phyloP scores from a whole-genome alignment of 1,140 invertebrate species.

The Lineus longissimus region DNA sequence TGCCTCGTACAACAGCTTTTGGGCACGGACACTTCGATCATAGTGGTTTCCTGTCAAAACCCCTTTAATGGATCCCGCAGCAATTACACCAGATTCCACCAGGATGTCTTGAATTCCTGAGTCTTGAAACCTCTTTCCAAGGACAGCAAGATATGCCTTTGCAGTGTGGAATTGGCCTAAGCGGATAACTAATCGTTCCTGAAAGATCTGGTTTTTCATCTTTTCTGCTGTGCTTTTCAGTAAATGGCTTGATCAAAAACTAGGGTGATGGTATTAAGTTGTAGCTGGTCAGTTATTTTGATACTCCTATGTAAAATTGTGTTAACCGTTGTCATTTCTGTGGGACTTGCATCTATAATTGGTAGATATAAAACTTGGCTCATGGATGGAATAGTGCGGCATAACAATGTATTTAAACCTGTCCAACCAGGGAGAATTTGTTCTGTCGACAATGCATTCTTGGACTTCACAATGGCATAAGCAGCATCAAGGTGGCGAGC shows the following conservation, averaged over 20 bases:
- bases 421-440: not conserved
- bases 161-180: constrained; percentile 26
- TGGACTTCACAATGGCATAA: not conserved
- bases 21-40: constrained; percentile 22
- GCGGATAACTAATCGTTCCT: no score
- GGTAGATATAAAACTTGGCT: no score
- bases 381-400: not conserved
- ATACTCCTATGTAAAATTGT: not conserved
- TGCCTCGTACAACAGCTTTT: no score
- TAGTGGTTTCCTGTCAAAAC: constrained; percentile 26
- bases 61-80: constrained; percentile 21
- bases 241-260: constrained; percentile 21
- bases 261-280: not conserved
- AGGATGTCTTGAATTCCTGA: constrained; percentile 22
- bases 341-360: no score
- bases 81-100: constrained; percentile 27
- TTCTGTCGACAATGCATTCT: not conserved
- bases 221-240: constrained; percentile 17
- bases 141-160: constrained; percentile 19
- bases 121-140: constrained; percentile 27
- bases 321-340: no score
- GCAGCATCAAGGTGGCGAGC: not conserved
- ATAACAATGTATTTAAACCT: not conserved
- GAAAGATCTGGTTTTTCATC: constrained; percentile 13
- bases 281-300: not conserved